Base-by-base conservation (phyloP, 2,888 invertebrate species). In the Agrotis puta region DNA sequence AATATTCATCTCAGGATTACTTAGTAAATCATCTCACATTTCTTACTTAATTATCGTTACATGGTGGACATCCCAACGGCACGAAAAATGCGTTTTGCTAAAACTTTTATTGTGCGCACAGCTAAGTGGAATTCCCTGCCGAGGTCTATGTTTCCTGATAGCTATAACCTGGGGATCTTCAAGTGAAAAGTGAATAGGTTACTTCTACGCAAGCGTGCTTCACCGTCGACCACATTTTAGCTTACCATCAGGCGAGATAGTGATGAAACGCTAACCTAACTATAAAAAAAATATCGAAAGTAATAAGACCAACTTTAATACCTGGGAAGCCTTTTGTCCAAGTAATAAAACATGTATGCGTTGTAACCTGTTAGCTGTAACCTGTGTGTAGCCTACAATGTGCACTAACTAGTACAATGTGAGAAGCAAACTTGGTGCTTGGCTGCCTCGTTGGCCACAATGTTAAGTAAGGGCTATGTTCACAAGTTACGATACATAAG, bases 401-500 rank as follows among this genome's bases (percentile, higher is more conserved):
- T 39, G 45, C 16, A 16, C 33, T 64, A 3, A n/a, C 27, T n/a
- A 56, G 62, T 47, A 33, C 24, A 20, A 33, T 48, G 47, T 54
- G 50, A 20, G n/a, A 13, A 20, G 7, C 24, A 11, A 48, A 43
- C 69, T 27, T 43, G 50, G 14, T 4, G 51, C 69, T 27, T 43
- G 50, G 14, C 2, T 11, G n/a, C 2, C 18, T 24, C 24, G 33
- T 2, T 6, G 18, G 2, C 22, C 27, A 43, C 54, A n/a, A 74
- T 13, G 74, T 48, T 3, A 7, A 11, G 62, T 61, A 20, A 50
- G 4, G 39, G 39, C 50, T 11, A n/a, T 63, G 74, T 45, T 43
- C 62, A 53, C 61, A 33, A 33, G 43, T 27, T 50, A 54, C 51
- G 16, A 27, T 65, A 68, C 57, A 75, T 65, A 47, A 58, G 33